Evolutionary conservation across 2,113 vertebrate genomes (phyloP), one percentile per base, ranked within the genome.

Genomic region (Leucoraja erinaceus): DNA sequence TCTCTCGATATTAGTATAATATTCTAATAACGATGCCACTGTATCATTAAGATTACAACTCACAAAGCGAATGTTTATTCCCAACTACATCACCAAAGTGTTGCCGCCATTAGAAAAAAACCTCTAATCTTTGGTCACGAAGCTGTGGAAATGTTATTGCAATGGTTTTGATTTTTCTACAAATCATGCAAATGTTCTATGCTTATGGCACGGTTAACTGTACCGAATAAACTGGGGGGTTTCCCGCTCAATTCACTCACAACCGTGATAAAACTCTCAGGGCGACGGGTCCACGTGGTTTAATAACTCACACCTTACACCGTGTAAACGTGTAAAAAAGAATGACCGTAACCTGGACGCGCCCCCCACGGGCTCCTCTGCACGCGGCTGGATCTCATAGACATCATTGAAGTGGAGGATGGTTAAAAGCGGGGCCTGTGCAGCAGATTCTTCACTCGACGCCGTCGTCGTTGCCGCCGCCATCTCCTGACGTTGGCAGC

Each of bases 361-460:
- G 5, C 93, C 94, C 33, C 93, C 94, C 7, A 93, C 93, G 0
- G 90, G 94, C 61, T 94, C 94, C 63, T 93, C 81, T 0, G 54
- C 33, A 47, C 88, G 91, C 5, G 90, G 70, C 54, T 94, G 93
- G 90, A 94, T 84, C 0, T 94, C 66, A 2, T 94, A 95, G 63
- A 94, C 93, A 70, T 94, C 92, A 3, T 78, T 94, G 91, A 95
- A 95, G 86, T 93, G 94, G 63, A 95, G 94, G 68, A 95, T 93
- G 9, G 94, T 94, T 31, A 94, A 72, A 20, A 28, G 6, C 20
- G 88, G 88, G 5, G 18, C 7, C 28, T 33, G 28, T 61, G 75
- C 93, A 93, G 93, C 77, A 93, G 94, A 93, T 72, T 47, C 77
- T 74, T 93, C 92, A 78, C 56, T 93, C 56, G 70, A 33, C 5